Conservation (phyloP, 2,888 invertebrate species). For the Aspidapion aeneum region DNA sequence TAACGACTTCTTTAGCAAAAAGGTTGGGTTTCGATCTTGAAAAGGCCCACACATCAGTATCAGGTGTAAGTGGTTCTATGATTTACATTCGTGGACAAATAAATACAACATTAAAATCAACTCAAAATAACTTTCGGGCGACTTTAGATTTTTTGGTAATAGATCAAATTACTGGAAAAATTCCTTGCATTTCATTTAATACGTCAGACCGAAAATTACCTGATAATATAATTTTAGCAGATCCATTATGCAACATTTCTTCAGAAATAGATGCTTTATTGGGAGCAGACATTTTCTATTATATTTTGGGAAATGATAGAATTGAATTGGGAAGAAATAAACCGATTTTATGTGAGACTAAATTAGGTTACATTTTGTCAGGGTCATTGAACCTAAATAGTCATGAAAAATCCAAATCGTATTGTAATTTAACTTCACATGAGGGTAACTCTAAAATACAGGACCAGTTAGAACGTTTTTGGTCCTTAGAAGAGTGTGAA, state of each 20-base stretch:
- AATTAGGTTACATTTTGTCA: slow-evolving; percentile 10
- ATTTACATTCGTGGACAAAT: not conserved
- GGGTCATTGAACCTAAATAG: not conserved
- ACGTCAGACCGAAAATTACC: not conserved
- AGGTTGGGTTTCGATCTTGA: not conserved
- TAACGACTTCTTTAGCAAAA: too few relatives aligned
- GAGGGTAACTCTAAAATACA: not conserved
- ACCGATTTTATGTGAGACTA: slow-evolving; percentile 3
- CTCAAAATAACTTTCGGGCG: not conserved
- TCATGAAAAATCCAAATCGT: not conserved
- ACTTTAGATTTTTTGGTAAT: slow-evolving; percentile 1
- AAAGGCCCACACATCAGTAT: not conserved
- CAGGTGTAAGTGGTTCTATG: not conserved
- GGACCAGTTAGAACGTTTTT: slow-evolving; percentile 9
- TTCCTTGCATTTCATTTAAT: not conserved
- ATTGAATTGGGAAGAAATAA: not conserved
- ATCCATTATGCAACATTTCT: not conserved
- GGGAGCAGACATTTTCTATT: not conserved
- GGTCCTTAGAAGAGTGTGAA: not conserved
- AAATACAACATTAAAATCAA: not conserved
- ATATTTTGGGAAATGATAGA: not conserved
- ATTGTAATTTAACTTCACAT: not conserved
- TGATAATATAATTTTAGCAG: slow-evolving; percentile 6
- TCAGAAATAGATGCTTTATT: not conserved
- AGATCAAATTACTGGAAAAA: slow-evolving; percentile 1